Conservation (phyloP, 2,797 vertebrate genomes). For the Mionectes olivaceus region DNA sequence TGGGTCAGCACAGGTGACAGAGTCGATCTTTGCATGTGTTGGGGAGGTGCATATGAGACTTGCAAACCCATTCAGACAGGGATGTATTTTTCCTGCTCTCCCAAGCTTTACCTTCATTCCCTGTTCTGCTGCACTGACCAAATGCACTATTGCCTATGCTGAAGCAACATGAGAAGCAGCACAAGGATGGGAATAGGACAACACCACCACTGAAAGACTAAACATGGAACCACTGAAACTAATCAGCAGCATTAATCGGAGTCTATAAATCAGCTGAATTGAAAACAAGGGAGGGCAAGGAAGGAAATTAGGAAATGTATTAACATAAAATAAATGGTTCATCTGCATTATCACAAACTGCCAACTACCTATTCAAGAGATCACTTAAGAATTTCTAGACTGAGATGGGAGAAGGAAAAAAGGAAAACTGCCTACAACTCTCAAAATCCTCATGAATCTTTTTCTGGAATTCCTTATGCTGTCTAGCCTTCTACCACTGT, state of each 20-base stretch:
- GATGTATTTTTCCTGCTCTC: not conserved
- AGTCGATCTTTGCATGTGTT: fast-evolving
- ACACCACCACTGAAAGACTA: not conserved
- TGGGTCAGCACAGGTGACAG: not conserved
- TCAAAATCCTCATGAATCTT: not conserved
- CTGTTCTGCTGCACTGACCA: not conserved
- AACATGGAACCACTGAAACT: not conserved
- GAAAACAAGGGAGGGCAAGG: not conserved
- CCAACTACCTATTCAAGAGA: not conserved
- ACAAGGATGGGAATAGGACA: not conserved
- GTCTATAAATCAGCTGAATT: not conserved
- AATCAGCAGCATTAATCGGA: not conserved
- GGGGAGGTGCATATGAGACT: not conserved
- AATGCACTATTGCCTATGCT: not conserved
- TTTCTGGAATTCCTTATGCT: not conserved
- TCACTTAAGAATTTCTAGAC: not conserved
- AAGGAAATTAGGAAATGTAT: not conserved
- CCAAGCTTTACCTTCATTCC: not conserved
- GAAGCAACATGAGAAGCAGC: not conserved
- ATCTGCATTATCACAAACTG: not conserved
- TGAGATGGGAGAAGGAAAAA: not conserved
- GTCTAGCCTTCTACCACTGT: not conserved
- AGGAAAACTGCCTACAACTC: not conserved
- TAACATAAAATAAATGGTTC: not conserved
- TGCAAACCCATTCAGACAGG: not conserved